Percentiles rank a stretch among this genome's conserved stretches.
These are phyloP conservation scores for Limnephilus rhombicus DNA, from an alignment of 2,888 invertebrate genomes.

Conservation along the genomic window DNA sequence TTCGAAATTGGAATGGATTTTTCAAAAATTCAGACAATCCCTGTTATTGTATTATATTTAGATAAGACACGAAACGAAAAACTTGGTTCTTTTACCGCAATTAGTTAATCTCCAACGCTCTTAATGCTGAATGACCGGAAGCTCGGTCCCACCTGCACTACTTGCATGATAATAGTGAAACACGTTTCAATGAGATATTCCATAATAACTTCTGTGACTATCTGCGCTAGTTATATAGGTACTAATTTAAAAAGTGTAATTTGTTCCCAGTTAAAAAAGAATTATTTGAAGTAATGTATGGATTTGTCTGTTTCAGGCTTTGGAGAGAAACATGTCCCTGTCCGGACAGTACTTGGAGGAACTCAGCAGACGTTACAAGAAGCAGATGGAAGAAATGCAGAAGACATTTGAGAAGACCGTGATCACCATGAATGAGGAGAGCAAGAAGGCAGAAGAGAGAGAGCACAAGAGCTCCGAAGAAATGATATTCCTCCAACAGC, in stretches of 20 bases:
- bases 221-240: not conserved
- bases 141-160: no score
- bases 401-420: conserved; percentile 89
- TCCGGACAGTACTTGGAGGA: conserved; percentile 98
- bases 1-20: no score
- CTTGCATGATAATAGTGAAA: no score
- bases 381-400: conserved; percentile 97
- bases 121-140: no score
- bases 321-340: conserved; percentile 98
- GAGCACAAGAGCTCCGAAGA: conserved; percentile 90
- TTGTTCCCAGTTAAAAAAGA: not conserved
- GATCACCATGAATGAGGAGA: conserved; percentile 84
- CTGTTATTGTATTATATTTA: no score
- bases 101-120: no score
- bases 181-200: no score
- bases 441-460: conserved; percentile 83
- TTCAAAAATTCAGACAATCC: no score
- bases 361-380: conserved; percentile 95
- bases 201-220: no score
- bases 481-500: conserved; percentile 81
- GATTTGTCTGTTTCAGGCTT: conserved; percentile 79
- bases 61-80: no score
- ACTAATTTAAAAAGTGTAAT: not conserved
- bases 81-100: no score
- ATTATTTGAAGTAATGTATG: not conserved